phyloP scores from a whole-genome alignment of 2,113 vertebrate species.

The Terrapene triunguis region DNA sequence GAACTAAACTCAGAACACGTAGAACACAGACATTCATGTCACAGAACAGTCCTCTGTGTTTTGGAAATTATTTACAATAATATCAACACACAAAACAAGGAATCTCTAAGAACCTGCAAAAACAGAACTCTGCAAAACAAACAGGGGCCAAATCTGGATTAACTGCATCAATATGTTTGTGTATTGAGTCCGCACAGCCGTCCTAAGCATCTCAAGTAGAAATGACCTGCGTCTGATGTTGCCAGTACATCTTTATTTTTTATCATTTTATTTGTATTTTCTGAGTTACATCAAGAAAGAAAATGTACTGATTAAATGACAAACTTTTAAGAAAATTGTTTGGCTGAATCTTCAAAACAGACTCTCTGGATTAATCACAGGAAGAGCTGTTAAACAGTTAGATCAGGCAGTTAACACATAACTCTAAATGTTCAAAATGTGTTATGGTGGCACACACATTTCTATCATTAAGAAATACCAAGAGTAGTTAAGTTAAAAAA shows the following conservation, averaged over 20 bases:
- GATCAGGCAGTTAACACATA: neutral
- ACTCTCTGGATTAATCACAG: neutral
- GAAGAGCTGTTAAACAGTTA: neutral
- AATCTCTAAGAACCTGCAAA: neutral
- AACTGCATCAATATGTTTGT: neutral
- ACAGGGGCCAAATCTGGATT: neutral
- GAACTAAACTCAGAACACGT: neutral
- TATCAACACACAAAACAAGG: neutral
- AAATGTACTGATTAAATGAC: neutral
- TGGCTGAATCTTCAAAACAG: neutral
- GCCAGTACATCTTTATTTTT: neutral
- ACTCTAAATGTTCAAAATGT: neutral
- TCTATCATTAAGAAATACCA: neutral
- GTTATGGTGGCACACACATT: neutral
- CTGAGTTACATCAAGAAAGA: neutral
- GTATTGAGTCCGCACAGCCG: neutral
- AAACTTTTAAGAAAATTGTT: constrained; percentile 17
- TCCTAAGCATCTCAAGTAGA: neutral
- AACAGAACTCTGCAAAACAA: neutral
- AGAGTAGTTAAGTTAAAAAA: neutral
- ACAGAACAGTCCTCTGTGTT: neutral
- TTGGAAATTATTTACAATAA: neutral
- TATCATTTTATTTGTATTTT: neutral
- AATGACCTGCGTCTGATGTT: neutral
- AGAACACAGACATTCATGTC: neutral